Base-by-base conservation (phyloP, 2,797 vertebrate species). In the Chiropotes sagulatus region DNA sequence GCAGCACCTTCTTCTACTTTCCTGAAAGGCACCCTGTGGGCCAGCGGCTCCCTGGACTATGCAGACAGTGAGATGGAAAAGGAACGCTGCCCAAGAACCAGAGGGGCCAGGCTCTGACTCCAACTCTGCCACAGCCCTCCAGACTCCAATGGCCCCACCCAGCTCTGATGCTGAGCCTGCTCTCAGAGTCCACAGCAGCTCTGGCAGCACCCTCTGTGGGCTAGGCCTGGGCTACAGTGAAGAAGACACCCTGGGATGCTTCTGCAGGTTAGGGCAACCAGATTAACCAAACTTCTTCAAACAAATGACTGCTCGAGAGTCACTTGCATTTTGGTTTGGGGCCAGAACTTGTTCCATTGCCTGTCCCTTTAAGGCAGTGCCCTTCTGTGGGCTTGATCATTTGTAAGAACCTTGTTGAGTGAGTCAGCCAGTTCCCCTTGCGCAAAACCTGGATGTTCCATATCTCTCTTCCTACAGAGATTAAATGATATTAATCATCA, bases 201-300 rank as follows among this genome's bases (percentile, higher is more conserved):
- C 41, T 57, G 41, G n/a, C 15, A 22, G 39, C 33, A 78, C 28
- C n/a, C 41, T 26, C 41, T 36, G 14, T 17, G 39, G 44, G 57
- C 12, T 79, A 5, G 4, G 44, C 64, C 12, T 30, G 0, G 19
- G 10, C 10, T 26, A 11, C 57, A 64, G 28, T 9, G 46, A 33
- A n/a, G 52, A 64, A 48, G 52, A 50, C 0, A 2, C 12, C 50
- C 10, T 0, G 0, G 39, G 36, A 33, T n/a, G 7, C 64, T 50
- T 11, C 14, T n/a, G 2, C 36, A 11, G 33, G 41, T 76, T 3
- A 54, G 80, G 48, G 41, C 7, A 4, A 44, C 41, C 24, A 44
- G 78, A 24, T 30, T 1, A 17, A 44, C 39, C 76, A 78, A 4
- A 22, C 24, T 33, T 52, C 48, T 75, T 13, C 78, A 33, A 4